These are phyloP conservation scores for Araneus ventricosus DNA, from an alignment of 1,140 invertebrate genomes.

Conservation along the genomic window DNA sequence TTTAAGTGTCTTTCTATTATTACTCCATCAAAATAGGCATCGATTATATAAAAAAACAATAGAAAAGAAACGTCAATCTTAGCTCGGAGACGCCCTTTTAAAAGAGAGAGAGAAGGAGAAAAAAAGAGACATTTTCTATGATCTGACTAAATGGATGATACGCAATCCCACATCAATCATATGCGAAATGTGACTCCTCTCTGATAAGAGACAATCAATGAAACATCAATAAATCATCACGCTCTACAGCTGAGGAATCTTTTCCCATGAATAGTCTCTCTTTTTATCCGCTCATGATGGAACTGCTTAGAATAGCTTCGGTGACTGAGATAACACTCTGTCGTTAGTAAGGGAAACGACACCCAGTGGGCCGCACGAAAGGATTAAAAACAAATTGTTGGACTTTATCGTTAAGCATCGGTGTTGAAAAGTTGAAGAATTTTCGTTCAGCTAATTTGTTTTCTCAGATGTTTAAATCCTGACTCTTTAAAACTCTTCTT, in stretches of 20 bases:
- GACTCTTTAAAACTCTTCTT: too few species aligned
- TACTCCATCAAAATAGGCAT: neutral
- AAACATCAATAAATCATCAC: conserved; percentile 68
- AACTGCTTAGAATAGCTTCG: conserved; percentile 10
- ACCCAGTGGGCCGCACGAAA: neutral
- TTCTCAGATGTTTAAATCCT: neutral
- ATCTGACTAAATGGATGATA: conserved; percentile 35
- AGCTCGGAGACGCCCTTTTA: neutral
- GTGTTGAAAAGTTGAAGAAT: neutral
- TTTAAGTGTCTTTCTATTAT: conserved; percentile 8
- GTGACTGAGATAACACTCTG: neutral
- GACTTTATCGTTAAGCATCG: neutral
- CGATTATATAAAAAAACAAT: neutral
- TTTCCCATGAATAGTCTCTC: neutral
- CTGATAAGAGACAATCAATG: conserved; percentile 64
- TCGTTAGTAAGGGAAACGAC: conserved; percentile 21
- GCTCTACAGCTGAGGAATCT: conserved; percentile 8
- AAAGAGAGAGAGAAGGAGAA: neutral
- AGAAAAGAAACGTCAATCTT: neutral
- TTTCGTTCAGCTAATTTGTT: neutral
- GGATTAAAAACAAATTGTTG: conserved; percentile 14
- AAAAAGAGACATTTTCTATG: neutral
- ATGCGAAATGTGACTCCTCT: conserved; percentile 63
- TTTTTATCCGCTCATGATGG: neutral
- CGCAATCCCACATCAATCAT: conserved; percentile 58